Base-by-base conservation (phyloP, 2,797 vertebrate genomes). In the Muscicapa comitata region DNA sequence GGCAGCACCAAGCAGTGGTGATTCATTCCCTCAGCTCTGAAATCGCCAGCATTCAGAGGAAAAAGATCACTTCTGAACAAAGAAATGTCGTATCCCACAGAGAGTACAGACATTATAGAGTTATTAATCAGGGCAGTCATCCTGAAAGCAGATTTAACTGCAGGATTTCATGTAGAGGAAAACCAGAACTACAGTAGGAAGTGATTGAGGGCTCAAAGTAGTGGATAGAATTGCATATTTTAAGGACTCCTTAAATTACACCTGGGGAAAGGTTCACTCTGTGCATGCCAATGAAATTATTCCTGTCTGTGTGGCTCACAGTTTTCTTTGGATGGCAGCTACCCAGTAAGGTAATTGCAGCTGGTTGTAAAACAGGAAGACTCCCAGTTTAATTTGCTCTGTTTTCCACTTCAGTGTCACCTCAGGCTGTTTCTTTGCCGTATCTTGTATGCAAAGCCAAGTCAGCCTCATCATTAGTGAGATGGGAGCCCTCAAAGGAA, bases 61-160 rank as follows among this genome's bases (percentile, higher is more conserved):
- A 92, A 97, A 93, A 72, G 68, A 91, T 95, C 96, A 91, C 71
- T 91, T 93, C 88, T 84, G 95, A 90, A 97, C 91, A 85, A 96
- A 90, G 93, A 96, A 97, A 76, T 90, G 86, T 94, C 95, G 94
- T 80, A 55, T 91, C 90, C 95, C 92, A 80, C 88, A 86, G 95
- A 90, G 89, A 98, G 79, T 54, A 58, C 68, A 87, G 67, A 84
- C 63, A 57, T 97, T 93, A 77, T 20, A 55, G 90, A 94, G 86
- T 87, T 95, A 91, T 97, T 96, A 95, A 96, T 98, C 90, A 96
- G 90, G 72, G 61, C 59, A 96, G 61, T 94, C 83, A 72, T 68
- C 62, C 85, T 78, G 86, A 95, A 97, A 94, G 88, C 66, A 86
- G 76, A 90, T 96, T 94, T 95, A 95, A 85, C 84, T 78, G 47